phyloP scores from a whole-genome alignment of 1,140 invertebrate species.

The Danaus plexippus region DNA sequence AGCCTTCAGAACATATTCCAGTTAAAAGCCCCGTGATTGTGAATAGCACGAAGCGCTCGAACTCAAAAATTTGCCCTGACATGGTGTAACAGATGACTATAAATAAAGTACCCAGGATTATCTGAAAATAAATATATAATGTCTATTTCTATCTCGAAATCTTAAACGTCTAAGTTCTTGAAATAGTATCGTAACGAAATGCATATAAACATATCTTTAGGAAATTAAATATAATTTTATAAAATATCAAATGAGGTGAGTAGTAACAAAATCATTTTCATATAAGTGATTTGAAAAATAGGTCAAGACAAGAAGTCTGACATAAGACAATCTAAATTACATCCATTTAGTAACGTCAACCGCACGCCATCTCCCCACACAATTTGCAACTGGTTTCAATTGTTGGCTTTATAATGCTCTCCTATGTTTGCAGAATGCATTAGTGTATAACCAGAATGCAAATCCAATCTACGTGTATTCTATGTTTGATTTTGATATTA shows the following conservation, averaged over 20 bases:
- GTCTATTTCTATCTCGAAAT: no score
- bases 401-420: constrained; percentile 6
- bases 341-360: constrained; percentile 14
- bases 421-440: constrained; percentile 4
- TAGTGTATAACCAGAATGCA: neutral
- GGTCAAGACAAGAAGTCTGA: constrained; percentile 2
- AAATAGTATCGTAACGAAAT: no score
- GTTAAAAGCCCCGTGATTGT: constrained; percentile 67
- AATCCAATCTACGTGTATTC: neutral
- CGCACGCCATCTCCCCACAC: constrained; percentile 13
- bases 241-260: no score
- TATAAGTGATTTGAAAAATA: neutral
- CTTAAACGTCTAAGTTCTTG: no score
- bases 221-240: no score
- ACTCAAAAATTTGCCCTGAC: constrained; percentile 73
- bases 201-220: no score
- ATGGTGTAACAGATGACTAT: constrained; percentile 72
- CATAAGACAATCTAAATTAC: constrained; percentile 13
- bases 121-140: constrained; percentile 33
- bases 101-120: constrained; percentile 73
- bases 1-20: constrained; percentile 74
- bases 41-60: constrained; percentile 73
- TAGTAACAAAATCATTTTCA: neutral
- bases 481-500: no score
- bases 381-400: constrained; percentile 14